These are phyloP conservation scores for Lathronympha strigana DNA, from an alignment of 2,888 invertebrate species.

Conservation along the genomic window DNA sequence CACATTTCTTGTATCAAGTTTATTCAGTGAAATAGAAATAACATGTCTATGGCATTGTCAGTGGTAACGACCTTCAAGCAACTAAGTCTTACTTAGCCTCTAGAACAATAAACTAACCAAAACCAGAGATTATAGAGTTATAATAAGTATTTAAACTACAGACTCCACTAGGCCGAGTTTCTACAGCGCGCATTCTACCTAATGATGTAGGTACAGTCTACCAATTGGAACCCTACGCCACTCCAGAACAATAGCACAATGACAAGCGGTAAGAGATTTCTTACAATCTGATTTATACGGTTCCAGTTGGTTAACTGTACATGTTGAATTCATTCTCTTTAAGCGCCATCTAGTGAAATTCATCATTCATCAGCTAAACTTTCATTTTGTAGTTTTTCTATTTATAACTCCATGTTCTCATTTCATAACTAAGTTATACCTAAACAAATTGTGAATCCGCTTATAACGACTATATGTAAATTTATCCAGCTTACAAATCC, in stretches of 20 bases:
- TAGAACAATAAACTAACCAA: constrained; percentile 46
- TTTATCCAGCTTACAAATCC: no score
- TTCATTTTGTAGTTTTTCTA: not conserved
- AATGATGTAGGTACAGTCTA: no score
- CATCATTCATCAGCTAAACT: not conserved
- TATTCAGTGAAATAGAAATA: constrained; percentile 76
- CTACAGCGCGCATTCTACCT: no score
- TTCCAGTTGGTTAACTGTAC: no score
- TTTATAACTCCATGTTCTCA: constrained; percentile 2
- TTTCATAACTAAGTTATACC: constrained; percentile 21
- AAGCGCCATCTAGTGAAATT: not conserved
- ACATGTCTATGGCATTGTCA: constrained; percentile 81
- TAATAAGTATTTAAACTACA: not conserved
- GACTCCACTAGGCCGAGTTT: not conserved
- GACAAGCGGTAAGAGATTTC: no score
- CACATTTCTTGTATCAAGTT: constrained; percentile 60
- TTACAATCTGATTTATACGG: no score
- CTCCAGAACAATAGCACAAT: no score
- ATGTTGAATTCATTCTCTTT: no score
- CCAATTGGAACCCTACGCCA: no score
- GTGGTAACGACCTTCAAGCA: constrained; percentile 77
- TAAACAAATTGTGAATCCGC: not conserved
- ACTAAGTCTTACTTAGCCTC: constrained; percentile 67
- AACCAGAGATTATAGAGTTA: constrained; percentile 22
- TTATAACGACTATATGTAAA: not conserved